Base-by-base conservation (phyloP, 2,113 vertebrate genomes). In the Entosphenus tridentatus region DNA sequence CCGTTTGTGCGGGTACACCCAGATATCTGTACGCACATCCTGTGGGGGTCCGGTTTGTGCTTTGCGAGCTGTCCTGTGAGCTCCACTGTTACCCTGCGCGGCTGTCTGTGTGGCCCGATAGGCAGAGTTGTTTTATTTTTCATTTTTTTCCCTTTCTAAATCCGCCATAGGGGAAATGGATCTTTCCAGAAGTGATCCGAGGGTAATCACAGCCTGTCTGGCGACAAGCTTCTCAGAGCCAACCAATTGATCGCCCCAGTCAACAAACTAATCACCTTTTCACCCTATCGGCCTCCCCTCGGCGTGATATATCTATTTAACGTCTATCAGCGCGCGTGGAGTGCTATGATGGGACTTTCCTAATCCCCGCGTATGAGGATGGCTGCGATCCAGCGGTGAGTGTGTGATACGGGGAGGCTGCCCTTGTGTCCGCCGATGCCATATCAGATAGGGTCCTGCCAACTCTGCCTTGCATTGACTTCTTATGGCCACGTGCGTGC, bases 291-390 rank as follows among this genome's bases (percentile, higher is more conserved):
- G 8, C n/a, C 62, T 8, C n/a, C 62, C 62, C 10, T 9, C n/a
- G 62, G 62, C 21, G 62, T 65, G 62, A 65, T 65, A 65, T 65
- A 65, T 65, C 62, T 65, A 65, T 65, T 65, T 16, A 65, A 65
- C 10, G 62, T 65, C 62, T 65, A 65, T 65, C 62, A 65, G 62
- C 62, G 21, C 39, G 62, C 8, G n/a, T 65, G n/a, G 62, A 65
- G 62, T 16, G 62, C 10, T 21, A 65, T 65, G 62, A 65, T 65
- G 62, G 62, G 62, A 65, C n/a, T 16, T 65, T 65, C 62, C 21
- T 65, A 65, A 65, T 65, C 62, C 62, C 62, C n/a, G 39, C 39
- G 39, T 39, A 39, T 39, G 39, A 39, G 39, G 39, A 39, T 39
- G 39, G 39, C 39, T 39, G 39, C 39, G 39, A 39, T 39, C 39